These are phyloP conservation scores for Dynastes tityus DNA, from an alignment of 2,888 invertebrate genomes.

Conservation along the genomic window DNA sequence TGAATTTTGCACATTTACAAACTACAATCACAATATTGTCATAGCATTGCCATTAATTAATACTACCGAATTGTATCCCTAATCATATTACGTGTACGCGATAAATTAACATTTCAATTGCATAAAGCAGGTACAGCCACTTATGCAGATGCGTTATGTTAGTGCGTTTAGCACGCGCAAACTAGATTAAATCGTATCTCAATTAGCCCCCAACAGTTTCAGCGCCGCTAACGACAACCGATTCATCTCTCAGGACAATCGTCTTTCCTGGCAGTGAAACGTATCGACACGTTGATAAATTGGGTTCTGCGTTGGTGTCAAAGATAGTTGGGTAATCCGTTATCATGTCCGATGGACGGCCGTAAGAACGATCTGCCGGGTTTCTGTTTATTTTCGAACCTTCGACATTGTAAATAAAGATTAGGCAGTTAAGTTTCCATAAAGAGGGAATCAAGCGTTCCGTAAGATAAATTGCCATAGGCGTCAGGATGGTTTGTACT, in stretches of 20 bases:
- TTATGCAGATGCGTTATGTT: too few relatives aligned
- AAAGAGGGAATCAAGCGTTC: not conserved
- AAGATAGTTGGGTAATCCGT: constrained; percentile 30
- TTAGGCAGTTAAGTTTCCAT: constrained; percentile 28
- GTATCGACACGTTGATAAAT: constrained; percentile 31
- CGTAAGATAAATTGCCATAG: not conserved
- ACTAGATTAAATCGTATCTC: constrained; percentile 22
- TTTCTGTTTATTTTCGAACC: constrained; percentile 33
- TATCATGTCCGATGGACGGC: constrained; percentile 22
- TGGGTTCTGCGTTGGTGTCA: constrained; percentile 18
- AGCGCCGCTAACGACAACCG: constrained; percentile 14
- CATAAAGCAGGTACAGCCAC: not conserved
- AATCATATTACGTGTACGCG: not conserved
- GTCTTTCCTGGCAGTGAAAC: not conserved
- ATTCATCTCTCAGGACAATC: constrained; percentile 32
- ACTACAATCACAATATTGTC: too few relatives aligned
- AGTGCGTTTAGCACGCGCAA: not conserved
- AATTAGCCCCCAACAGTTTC: constrained; percentile 24
- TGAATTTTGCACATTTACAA: too few relatives aligned
- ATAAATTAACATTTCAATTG: not conserved
- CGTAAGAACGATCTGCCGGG: not conserved
- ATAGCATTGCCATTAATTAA: not conserved
- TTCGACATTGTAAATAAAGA: constrained; percentile 24
- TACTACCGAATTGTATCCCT: not conserved
- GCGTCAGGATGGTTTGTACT: not conserved